A percentile compares a stretch with the other conserved stretches of the same genome.
phyloP scores from a whole-genome alignment of 2,797 vertebrate genomes.

The Salarias fasciatus region DNA sequence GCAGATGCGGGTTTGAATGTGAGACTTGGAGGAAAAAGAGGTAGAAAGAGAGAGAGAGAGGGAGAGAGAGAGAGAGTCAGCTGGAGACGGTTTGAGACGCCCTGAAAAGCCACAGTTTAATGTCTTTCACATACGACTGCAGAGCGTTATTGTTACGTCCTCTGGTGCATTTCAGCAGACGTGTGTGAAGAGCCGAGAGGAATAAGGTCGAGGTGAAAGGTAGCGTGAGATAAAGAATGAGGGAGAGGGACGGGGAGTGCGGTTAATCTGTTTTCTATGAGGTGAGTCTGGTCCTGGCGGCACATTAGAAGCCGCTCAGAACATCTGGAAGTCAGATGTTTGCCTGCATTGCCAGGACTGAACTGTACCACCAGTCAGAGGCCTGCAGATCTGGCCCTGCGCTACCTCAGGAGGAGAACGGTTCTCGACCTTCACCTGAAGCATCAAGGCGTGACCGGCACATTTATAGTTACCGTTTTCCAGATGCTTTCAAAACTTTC shows the following conservation, averaged over 20 bases:
- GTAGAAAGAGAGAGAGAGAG: neutral
- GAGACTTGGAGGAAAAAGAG: no score
- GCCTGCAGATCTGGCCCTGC: constrained; percentile 28
- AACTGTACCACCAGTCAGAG: constrained; percentile 40
- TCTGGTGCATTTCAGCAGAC: neutral
- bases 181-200: constrained; percentile 4
- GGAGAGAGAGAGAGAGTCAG: constrained; percentile 2
- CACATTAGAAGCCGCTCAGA: constrained; percentile 48
- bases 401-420: constrained; percentile 36
- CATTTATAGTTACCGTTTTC: constrained; percentile 31
- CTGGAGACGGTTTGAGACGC: constrained; percentile 23
- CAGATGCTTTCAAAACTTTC: constrained; percentile 29
- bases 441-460: constrained; percentile 25
- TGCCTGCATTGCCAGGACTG: constrained; percentile 32
- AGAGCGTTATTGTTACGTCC: neutral
- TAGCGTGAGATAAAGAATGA: neutral
- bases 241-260: neutral
- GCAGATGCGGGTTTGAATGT: constrained; percentile 20
- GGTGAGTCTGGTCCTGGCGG: constrained; percentile 52
- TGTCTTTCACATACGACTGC: constrained; percentile 16
- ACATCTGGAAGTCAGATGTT: constrained; percentile 82
- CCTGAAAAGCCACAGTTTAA: neutral
- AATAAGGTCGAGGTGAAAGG: constrained; percentile 11
- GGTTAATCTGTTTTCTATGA: constrained; percentile 13
- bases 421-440: constrained; percentile 19